A percentile compares a stretch with the other conserved stretches of the same genome.
Conservation (phyloP, 2,797 vertebrate species). For the Aulostomus chinensis region DNA sequence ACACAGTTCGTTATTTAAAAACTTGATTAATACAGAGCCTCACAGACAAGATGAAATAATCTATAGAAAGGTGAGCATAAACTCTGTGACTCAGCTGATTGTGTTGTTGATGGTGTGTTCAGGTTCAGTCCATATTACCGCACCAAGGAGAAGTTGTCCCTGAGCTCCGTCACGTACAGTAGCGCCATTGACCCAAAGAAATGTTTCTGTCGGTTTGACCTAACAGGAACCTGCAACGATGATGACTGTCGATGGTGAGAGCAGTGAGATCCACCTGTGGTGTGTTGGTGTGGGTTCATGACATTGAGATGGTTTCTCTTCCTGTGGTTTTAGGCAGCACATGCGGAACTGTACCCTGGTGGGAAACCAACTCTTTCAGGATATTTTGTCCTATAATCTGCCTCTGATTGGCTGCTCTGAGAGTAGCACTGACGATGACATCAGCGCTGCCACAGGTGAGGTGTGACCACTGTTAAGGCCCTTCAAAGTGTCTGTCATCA, state of each 20-base stretch:
- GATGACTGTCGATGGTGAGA: constrained; percentile 91
- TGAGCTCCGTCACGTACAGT: constrained; percentile 91
- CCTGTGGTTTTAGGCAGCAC: constrained; percentile 86
- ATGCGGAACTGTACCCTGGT: constrained; percentile 91
- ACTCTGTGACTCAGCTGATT: too few species aligned
- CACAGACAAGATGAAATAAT: too few species aligned
- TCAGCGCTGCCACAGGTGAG: constrained; percentile 87
- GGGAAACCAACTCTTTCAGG: constrained; percentile 91
- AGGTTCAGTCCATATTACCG: constrained; percentile 98
- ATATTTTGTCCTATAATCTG: constrained; percentile 92
- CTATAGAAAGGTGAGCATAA: too few species aligned
- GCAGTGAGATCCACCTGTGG: too few species aligned
- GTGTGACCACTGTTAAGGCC: too few species aligned
- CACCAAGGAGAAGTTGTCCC: constrained; percentile 92
- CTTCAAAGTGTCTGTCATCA: too few species aligned
- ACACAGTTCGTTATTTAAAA: too few species aligned
- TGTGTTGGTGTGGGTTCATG: background rate
- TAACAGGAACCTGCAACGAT: constrained; percentile 95
- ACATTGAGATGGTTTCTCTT: background rate
- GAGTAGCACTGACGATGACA: constrained; percentile 83
- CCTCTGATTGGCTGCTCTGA: constrained; percentile 91
- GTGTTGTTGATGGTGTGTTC: too few species aligned
- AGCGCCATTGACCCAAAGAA: constrained; percentile 89
- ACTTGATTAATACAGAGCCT: too few species aligned
- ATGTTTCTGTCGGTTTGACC: constrained; percentile 93